phyloP scores from a whole-genome alignment of 2,888 invertebrate genomes.

The Tupiocoris notatus region DNA sequence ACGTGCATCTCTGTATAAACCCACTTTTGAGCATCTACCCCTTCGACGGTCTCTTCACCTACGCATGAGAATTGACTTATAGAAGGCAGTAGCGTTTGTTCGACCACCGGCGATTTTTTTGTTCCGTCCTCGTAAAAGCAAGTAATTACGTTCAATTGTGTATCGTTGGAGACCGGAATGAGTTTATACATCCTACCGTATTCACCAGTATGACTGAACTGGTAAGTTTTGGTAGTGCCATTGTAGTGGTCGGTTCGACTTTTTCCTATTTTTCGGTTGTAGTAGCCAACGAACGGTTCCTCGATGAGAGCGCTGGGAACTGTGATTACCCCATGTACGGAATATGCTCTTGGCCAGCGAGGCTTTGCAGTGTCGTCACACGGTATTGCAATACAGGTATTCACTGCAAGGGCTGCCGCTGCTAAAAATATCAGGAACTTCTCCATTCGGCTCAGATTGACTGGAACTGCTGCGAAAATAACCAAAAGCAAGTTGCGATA shows the following conservation, averaged over 20 bases:
- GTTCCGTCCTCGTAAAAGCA: too few relatives aligned
- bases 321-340: conserved; percentile 71
- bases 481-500: too few relatives aligned
- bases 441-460: too few relatives aligned
- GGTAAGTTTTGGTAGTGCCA: conserved; percentile 87
- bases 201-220: conserved; percentile 82
- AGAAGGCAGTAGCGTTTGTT: conserved; percentile 75
- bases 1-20: conserved; percentile 66
- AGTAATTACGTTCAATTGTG: too few relatives aligned
- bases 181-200: conserved; percentile 69
- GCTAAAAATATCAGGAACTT: too few relatives aligned
- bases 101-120: conserved; percentile 54
- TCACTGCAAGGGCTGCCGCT: too few relatives aligned
- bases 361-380: background rate
- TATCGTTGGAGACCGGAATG: conserved; percentile 76
- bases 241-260: conserved; percentile 94
- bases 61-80: conserved; percentile 66
- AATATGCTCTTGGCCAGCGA: conserved; percentile 58
- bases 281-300: conserved; percentile 90
- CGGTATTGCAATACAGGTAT: too few relatives aligned
- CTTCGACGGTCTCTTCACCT: conserved; percentile 70
- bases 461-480: too few relatives aligned
- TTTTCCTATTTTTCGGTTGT: conserved; percentile 68
- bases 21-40: conserved; percentile 76
- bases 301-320: conserved; percentile 91